Percentiles rank a stretch among this genome's conserved stretches.
Conservation (phyloP, 2,797 vertebrate species). For the Dicrostonyx torquatus region DNA sequence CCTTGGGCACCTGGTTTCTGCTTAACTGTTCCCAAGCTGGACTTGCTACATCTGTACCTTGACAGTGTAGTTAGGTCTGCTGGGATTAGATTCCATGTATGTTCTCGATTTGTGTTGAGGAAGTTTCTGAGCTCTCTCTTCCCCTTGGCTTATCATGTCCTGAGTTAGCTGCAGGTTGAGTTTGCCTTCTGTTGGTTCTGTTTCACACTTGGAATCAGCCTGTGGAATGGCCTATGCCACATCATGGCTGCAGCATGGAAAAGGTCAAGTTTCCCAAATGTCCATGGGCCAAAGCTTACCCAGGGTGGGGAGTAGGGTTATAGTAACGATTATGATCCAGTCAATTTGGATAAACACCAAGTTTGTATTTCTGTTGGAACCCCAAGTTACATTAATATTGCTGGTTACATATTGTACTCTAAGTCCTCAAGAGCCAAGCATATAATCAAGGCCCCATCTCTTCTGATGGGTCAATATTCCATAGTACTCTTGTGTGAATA, state of each 20-base stretch:
- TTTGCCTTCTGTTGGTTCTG: conserved; percentile 11
- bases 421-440: background rate
- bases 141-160: background rate
- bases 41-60: background rate
- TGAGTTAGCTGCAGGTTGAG: background rate
- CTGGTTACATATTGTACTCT: background rate
- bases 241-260: background rate
- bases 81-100: background rate
- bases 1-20: background rate
- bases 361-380: background rate
- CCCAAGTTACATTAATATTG: background rate
- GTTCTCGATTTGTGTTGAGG: background rate
- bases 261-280: background rate
- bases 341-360: background rate
- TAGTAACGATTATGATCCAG: background rate
- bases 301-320: background rate
- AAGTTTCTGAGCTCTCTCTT: background rate
- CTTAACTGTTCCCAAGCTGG: conserved; percentile 37
- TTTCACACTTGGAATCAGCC: background rate
- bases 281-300: background rate
- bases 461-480: background rate
- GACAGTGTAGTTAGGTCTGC: background rate
- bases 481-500: background rate
- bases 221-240: background rate
- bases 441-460: background rate